phyloP scores from a whole-genome alignment of 2,113 vertebrate genomes.

The Pseudonaja textilis region DNA sequence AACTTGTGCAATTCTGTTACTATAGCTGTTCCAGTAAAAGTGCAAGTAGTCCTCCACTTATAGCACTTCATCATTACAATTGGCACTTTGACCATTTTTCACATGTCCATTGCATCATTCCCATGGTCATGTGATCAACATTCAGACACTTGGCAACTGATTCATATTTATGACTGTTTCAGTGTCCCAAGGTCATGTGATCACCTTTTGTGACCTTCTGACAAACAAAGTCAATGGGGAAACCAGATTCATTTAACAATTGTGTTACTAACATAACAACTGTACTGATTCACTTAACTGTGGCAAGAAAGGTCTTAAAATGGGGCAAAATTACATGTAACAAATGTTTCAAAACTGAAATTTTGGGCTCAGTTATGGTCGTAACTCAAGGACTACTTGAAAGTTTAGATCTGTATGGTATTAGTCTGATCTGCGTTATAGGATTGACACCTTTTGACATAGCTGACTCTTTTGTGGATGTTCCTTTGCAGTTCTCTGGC shows the following conservation, averaged over 20 bases:
- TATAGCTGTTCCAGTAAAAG: background rate
- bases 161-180: background rate
- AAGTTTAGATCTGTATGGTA: background rate
- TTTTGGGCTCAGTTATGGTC: background rate
- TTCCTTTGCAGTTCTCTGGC: background rate
- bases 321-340: background rate
- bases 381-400: background rate
- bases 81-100: background rate
- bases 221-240: background rate
- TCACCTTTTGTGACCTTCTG: background rate
- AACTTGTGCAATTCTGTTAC: background rate
- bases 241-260: background rate
- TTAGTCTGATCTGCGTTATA: background rate
- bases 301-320: background rate
- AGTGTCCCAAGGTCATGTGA: background rate
- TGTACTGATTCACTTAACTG: background rate
- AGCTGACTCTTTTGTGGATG: background rate
- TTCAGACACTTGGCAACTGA: background rate
- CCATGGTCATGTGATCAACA: no score
- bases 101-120: background rate
- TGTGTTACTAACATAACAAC: background rate
- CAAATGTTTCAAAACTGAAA: background rate
- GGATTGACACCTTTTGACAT: background rate
- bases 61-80: background rate
- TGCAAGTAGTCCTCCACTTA: background rate